phyloP scores from a whole-genome alignment of 2,113 vertebrate genomes.

The Nothobranchius furzeri region DNA sequence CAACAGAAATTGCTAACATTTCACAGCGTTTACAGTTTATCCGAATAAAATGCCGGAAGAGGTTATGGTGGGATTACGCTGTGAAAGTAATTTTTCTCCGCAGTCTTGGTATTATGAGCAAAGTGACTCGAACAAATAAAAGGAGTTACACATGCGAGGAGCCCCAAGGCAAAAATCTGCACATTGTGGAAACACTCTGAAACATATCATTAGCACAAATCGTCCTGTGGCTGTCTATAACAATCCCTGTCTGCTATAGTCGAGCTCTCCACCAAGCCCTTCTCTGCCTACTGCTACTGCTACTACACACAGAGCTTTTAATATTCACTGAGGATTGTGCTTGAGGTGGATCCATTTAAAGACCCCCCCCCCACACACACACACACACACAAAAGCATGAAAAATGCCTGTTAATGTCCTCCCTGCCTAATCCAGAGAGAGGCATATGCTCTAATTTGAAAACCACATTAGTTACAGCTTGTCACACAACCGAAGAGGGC shows the following conservation, averaged over 20 bases:
- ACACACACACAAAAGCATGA: slow-evolving; percentile 38
- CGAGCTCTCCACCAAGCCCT: slow-evolving; percentile 43
- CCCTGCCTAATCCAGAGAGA: slow-evolving; percentile 57
- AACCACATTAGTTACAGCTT: slow-evolving; percentile 73
- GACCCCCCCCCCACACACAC: neutral
- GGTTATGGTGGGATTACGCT: slow-evolving; percentile 24
- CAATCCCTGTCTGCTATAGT: slow-evolving; percentile 64
- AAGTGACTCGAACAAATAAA: slow-evolving; percentile 69
- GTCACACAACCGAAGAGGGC: slow-evolving; percentile 59
- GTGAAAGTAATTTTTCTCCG: slow-evolving; percentile 37
- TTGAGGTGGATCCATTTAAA: slow-evolving; percentile 62
- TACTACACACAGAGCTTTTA: slow-evolving; percentile 55
- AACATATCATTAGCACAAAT: slow-evolving; percentile 76
- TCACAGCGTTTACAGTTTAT: slow-evolving; percentile 32
- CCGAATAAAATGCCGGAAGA: slow-evolving; percentile 25
- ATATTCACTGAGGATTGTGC: slow-evolving; percentile 62
- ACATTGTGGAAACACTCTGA: slow-evolving; percentile 60
- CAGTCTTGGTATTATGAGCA: slow-evolving; percentile 51
- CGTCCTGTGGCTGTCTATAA: slow-evolving; percentile 73
- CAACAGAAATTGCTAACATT: slow-evolving; percentile 10
- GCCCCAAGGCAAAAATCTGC: slow-evolving; percentile 55
- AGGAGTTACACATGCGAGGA: slow-evolving; percentile 51
- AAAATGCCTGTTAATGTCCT: slow-evolving; percentile 56
- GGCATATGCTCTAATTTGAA: slow-evolving; percentile 64
- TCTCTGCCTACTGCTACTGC: slow-evolving; percentile 37